A percentile compares a stretch with the other conserved stretches of the same genome.
Conservation (phyloP, 92 coral and sea anemone genomes). For the Epizoanthus ramosus region DNA sequence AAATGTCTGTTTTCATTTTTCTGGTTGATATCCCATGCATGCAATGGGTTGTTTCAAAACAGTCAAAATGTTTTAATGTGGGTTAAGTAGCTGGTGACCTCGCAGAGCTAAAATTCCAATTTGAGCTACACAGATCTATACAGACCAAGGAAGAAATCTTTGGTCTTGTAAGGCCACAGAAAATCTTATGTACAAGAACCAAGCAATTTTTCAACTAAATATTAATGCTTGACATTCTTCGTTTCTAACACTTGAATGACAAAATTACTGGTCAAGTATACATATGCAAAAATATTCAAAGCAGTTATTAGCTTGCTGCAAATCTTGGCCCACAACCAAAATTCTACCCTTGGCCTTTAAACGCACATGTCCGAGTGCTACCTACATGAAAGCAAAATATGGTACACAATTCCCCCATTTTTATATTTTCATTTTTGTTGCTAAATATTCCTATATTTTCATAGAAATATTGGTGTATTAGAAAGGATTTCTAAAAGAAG, state of each 20-base stretch:
- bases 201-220: too few relatives aligned
- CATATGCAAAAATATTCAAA: slow-evolving; percentile 44
- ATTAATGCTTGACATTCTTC: not conserved
- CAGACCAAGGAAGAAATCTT: too few relatives aligned
- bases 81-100: slow-evolving; percentile 5
- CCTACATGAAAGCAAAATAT: too few relatives aligned
- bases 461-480: not conserved
- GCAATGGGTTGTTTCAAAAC: slow-evolving; percentile 2
- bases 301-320: slow-evolving; percentile 1
- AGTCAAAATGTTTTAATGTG: not conserved
- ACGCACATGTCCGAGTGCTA: too few relatives aligned
- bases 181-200: too few relatives aligned
- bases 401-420: not conserved
- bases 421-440: not conserved
- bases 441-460: not conserved
- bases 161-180: too few relatives aligned
- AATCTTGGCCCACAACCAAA: slow-evolving; percentile 10
- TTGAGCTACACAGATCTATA: too few relatives aligned
- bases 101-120: not conserved
- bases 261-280: slow-evolving; percentile 29
- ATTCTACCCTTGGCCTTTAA: not conserved
- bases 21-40: not conserved
- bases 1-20: not conserved
- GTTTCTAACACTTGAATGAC: not conserved
- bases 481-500: not conserved